Evolutionary conservation across 2,888 invertebrate genomes (phyloP).

Genomic region (Coenonympha arcania): DNA sequence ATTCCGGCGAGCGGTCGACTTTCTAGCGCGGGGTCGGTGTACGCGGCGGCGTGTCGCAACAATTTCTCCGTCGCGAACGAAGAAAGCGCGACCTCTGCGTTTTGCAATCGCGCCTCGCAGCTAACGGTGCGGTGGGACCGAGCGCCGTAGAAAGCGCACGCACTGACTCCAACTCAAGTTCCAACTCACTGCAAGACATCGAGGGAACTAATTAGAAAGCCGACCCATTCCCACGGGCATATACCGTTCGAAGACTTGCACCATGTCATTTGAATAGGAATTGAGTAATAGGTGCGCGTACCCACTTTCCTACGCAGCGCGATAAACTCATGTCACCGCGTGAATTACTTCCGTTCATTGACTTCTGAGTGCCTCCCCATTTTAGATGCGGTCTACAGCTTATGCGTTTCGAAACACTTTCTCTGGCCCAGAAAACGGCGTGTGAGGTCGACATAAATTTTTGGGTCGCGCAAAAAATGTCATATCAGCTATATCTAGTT

Average conservation of each 20-base stretch:
- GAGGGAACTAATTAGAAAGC: constrained; percentile 11
- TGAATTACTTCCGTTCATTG: constrained; percentile 74
- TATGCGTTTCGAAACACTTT: constrained; percentile 60
- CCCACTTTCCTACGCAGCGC: constrained; percentile 62
- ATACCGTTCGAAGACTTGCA: constrained; percentile 24
- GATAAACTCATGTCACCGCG: constrained; percentile 69
- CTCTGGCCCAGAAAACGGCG: constrained; percentile 44
- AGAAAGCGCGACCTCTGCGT: constrained; percentile 74
- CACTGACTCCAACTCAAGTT: neutral
- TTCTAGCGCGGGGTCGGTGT: constrained; percentile 73
- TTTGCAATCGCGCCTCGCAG: constrained; percentile 64
- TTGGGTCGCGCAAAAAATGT: constrained; percentile 25
- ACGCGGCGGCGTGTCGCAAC: constrained; percentile 70
- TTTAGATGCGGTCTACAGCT: constrained; percentile 53
- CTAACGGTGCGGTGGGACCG: constrained; percentile 28
- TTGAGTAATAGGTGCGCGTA: constrained; percentile 61
- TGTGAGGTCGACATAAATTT: constrained; percentile 27
- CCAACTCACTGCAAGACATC: neutral
- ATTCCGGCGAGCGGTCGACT: constrained; percentile 73
- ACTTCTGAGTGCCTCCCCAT: constrained; percentile 73
- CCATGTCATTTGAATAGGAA: constrained; percentile 26
- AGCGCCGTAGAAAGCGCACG: constrained; percentile 63
- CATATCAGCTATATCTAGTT: constrained; percentile 35
- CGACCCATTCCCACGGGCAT: constrained; percentile 15
- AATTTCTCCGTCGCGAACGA: constrained; percentile 73